phyloP scores from a whole-genome alignment of 2,113 vertebrate genomes.

The Limnothrissa miodon region DNA sequence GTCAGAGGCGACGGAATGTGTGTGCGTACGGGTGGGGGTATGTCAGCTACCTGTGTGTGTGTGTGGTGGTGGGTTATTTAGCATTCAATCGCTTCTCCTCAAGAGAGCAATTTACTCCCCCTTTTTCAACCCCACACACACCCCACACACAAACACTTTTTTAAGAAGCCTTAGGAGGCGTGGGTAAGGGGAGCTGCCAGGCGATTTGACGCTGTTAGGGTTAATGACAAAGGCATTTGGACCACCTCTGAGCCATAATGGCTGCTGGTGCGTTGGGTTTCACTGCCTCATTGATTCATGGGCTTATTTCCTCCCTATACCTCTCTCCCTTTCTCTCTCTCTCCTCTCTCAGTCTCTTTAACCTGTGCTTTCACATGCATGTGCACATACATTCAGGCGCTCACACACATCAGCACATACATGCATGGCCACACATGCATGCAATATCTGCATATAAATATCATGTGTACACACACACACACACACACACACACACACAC shows the following conservation, averaged over 20 bases:
- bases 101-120: slow-evolving; percentile 11
- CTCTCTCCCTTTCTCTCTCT: background rate
- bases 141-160: background rate
- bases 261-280: background rate
- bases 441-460: background rate
- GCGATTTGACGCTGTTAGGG: background rate
- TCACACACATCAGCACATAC: background rate
- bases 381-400: background rate
- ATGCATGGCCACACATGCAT: background rate
- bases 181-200: background rate
- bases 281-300: slow-evolving; percentile 2
- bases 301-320: background rate
- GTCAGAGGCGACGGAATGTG: background rate
- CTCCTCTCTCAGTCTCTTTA: background rate
- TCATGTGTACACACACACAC: background rate
- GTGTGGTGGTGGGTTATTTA: slow-evolving; percentile 1
- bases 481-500: background rate
- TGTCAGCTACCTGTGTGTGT: background rate
- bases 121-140: background rate
- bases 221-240: slow-evolving; percentile 6
- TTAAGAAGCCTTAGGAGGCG: background rate
- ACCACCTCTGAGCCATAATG: background rate
- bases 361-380: background rate
- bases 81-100: background rate
- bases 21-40: slow-evolving; percentile 14